Evolutionary conservation across 2,113 vertebrate genomes (phyloP), one percentile per base, ranked within the genome.

Genomic region (Tetraodon nigroviridis): DNA sequence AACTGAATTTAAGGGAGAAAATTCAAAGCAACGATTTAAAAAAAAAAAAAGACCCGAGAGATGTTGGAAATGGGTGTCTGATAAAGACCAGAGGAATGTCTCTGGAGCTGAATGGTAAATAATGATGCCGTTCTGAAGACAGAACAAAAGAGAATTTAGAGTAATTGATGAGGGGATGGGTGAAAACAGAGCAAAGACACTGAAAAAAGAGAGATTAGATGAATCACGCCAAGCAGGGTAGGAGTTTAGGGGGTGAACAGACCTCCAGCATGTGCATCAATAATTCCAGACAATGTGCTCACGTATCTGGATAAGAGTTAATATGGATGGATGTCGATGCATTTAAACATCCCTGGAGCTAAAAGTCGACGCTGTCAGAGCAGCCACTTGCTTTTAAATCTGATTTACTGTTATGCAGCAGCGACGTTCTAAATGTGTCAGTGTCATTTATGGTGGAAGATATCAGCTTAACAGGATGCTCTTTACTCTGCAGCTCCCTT

Each of bases 101-200:
- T 40, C 24, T 27, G 24, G 24, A 27, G 24, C 24, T 51, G 54
- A 64, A n/a, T 3, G n/a, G 24, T 76, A 76, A 81, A 78, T 74
- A 80, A 82, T 75, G 72, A 75, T 68, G 57, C 65, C 41, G 53
- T 47, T 51, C 57, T 44, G 40, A 70, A 66, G 58, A 80, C 22
- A 80, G 69, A 78, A 53, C 44, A 53, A 49, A 29, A 58, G 37
- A 24, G 73, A 58, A 78, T 75, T 78, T 45, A 48, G 46, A 48
- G 79, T 77, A 82, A 85, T 79, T 84, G 73, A 83, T 77, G 68
- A 63, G 60, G 44, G 55, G 46, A 32, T 47, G 47, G 41, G 8
- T 24, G 14, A 51, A 21, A 46, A 48, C 7, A 13, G 45, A 37
- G 20, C 19, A 44, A n/a, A 0, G 51, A 60, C 42, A 44, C 42